A percentile compares a stretch with the other conserved stretches of the same genome.
Conservation (phyloP, 2,888 invertebrate species). For the Clusia tigrina region DNA sequence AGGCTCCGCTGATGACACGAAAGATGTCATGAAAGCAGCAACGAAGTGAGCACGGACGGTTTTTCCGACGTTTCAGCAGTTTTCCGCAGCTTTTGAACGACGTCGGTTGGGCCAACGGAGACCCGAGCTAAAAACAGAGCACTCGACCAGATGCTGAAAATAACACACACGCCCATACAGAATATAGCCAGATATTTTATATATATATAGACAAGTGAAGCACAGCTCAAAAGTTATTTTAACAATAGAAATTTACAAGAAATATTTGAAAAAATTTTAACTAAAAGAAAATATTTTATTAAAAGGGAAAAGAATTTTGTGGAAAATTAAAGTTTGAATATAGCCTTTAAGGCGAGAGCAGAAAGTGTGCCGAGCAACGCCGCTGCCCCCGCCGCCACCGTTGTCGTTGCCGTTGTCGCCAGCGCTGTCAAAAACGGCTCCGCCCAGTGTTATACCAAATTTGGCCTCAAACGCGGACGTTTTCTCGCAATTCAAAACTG, state of each 20-base stretch:
- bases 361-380: conserved; percentile 31
- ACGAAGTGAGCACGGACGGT: too few relatives aligned
- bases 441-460: conserved; percentile 50
- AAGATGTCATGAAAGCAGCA: too few relatives aligned
- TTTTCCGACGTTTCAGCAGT: conserved; percentile 39
- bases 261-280: conserved; percentile 33
- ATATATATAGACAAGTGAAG: conserved; percentile 62
- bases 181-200: conserved; percentile 38
- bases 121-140: conserved; percentile 33
- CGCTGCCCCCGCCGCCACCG: too few relatives aligned
- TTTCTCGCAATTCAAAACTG: too few relatives aligned
- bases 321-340: conserved; percentile 26
- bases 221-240: conserved; percentile 50
- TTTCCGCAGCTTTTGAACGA: conserved; percentile 55
- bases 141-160: conserved; percentile 21
- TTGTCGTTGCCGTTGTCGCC: background rate
- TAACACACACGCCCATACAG: conserved; percentile 24
- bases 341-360: conserved; percentile 13
- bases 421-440: conserved; percentile 39
- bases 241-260: conserved; percentile 41
- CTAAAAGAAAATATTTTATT: conserved; percentile 30
- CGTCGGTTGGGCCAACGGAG: conserved; percentile 42
- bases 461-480: too few relatives aligned
- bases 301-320: conserved; percentile 20
- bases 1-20: background rate